Percentiles rank a stretch among this genome's conserved stretches.
These are phyloP conservation scores for Crotalus helleri DNA, from an alignment of 2,113 vertebrate genomes.

Conservation along the genomic window DNA sequence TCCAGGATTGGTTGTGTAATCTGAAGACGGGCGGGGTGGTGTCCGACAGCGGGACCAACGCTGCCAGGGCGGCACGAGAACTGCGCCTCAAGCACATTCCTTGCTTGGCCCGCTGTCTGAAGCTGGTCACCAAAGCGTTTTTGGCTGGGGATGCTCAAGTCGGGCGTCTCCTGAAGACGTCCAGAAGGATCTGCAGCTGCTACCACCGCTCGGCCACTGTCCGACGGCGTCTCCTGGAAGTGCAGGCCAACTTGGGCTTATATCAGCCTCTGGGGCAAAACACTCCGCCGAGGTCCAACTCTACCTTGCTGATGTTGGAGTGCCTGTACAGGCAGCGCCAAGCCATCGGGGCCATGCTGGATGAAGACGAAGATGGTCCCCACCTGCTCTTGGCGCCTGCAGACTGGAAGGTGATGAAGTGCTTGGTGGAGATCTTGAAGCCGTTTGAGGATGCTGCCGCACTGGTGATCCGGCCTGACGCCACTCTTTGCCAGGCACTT, in stretches of 20 bases:
- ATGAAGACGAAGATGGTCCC: not conserved
- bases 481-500: constrained; percentile 5
- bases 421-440: constrained; percentile 26
- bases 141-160: not conserved
- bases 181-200: not conserved
- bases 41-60: not conserved
- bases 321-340: not conserved
- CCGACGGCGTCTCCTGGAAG: not conserved
- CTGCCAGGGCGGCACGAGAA: not conserved
- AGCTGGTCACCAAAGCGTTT: not conserved
- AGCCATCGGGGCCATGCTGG: not conserved
- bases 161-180: not conserved
- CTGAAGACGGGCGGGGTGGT: not conserved
- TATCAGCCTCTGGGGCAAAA: not conserved
- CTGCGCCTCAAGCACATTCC: not conserved
- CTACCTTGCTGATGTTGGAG: constrained; percentile 7
- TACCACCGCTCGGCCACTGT: not conserved
- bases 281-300: not conserved
- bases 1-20: constrained; percentile 18
- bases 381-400: not conserved
- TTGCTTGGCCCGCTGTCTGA: constrained; percentile 10
- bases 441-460: constrained; percentile 7
- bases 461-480: not conserved
- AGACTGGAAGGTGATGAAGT: constrained; percentile 18
- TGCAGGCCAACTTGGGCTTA: not conserved